Percentiles rank a stretch among this genome's conserved stretches.
Evolutionary conservation across 2,113 vertebrate genomes (phyloP).

Genomic region (Podarcis muralis): DNA sequence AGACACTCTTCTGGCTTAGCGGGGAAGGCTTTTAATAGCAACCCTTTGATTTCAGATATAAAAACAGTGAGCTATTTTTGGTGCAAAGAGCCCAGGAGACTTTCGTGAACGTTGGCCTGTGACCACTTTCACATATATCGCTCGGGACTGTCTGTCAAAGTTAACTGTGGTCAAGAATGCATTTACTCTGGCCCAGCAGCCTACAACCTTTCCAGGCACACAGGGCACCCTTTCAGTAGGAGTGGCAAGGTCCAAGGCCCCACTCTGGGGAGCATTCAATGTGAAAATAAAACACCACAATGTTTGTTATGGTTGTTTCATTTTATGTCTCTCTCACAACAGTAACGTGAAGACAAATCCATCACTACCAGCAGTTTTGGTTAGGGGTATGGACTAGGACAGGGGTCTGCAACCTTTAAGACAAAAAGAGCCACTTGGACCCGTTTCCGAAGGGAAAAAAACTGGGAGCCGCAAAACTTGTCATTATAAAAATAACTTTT

Average conservation of each 20-base stretch:
- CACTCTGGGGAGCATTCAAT: not conserved
- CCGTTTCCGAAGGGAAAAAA: too few relatives aligned
- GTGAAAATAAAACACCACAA: not conserved
- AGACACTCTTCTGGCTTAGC: conserved; percentile 75
- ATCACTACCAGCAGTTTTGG: too few relatives aligned
- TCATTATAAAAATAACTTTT: too few relatives aligned
- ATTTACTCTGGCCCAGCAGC: conserved; percentile 19
- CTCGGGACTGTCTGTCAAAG: conserved; percentile 38
- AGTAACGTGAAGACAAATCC: not conserved
- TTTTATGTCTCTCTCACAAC: too few relatives aligned
- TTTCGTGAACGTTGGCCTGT: conserved; percentile 71
- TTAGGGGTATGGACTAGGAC: too few relatives aligned
- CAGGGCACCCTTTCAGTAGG: not conserved
- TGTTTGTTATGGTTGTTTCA: not conserved
- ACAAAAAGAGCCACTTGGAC: too few relatives aligned
- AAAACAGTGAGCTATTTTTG: conserved; percentile 83
- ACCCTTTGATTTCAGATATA: conserved; percentile 87
- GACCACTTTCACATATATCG: conserved; percentile 63
- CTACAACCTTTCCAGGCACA: conserved; percentile 14
- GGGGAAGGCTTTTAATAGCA: conserved; percentile 86
- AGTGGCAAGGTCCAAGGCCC: too few relatives aligned
- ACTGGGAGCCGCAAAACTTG: too few relatives aligned
- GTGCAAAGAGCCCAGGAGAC: conserved; percentile 74
- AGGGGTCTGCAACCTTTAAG: too few relatives aligned
- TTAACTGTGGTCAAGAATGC: conserved; percentile 32